These are phyloP conservation scores for Lordiphosa fenestrarum DNA, from an alignment of 2,888 invertebrate species.

Conservation along the genomic window DNA sequence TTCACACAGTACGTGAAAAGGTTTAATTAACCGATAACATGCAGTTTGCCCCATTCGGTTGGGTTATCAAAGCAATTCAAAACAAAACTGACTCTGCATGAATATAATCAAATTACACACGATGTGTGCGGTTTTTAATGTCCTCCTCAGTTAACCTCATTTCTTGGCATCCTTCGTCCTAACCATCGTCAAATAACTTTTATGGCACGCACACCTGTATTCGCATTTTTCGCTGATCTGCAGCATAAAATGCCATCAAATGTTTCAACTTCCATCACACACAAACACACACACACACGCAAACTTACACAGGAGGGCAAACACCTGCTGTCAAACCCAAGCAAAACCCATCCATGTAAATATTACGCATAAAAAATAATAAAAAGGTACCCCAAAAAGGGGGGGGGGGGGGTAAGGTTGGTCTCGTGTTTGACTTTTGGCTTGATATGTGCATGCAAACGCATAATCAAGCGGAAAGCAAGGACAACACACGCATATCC, in stretches of 20 bases:
- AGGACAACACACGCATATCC: constrained; percentile 42
- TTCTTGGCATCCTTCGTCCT: not conserved
- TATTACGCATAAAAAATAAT: constrained; percentile 61
- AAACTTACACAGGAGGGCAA: constrained; percentile 24
- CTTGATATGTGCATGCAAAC: constrained; percentile 71
- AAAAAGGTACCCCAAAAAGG: constrained; percentile 52
- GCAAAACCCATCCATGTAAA: constrained; percentile 63
- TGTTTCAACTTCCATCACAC: constrained; percentile 49
- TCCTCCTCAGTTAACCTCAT: not conserved
- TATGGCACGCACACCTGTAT: constrained; percentile 38
- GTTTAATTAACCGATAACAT: constrained; percentile 6
- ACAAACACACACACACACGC: constrained; percentile 11
- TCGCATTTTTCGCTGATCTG: constrained; percentile 61
- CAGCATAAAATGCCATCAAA: constrained; percentile 66
- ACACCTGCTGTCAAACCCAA: constrained; percentile 68
- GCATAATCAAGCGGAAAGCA: constrained; percentile 66
- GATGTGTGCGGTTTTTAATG: constrained; percentile 32
- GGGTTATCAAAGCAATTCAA: constrained; percentile 37
- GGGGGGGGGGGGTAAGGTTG: constrained; percentile 48
- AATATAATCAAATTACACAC: constrained; percentile 31
- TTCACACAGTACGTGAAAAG: too few species aligned
- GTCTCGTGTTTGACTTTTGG: constrained; percentile 70
- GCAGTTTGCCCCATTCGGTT: constrained; percentile 3
- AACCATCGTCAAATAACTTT: constrained; percentile 23
- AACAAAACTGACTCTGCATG: constrained; percentile 31